These are phyloP conservation scores for Sceliomorpha sp. DNA, from an alignment of 2,888 invertebrate species.

Conservation along the genomic window DNA sequence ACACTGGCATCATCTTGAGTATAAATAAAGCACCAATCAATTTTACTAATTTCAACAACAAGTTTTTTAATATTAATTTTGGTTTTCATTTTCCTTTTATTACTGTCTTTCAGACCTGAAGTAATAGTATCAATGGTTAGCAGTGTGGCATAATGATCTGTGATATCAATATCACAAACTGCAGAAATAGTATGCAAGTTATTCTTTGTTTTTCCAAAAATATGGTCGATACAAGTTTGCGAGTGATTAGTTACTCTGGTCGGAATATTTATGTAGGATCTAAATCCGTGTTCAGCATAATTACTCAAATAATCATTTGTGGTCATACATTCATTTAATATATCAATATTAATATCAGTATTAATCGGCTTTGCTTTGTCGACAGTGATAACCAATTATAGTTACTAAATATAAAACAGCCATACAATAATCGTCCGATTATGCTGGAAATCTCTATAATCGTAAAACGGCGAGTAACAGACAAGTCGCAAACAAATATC, in stretches of 20 bases:
- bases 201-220: background rate
- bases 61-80: background rate
- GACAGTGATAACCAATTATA: too few species aligned
- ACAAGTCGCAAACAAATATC: slow-evolving; percentile 35
- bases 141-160: background rate
- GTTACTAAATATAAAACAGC: too few species aligned
- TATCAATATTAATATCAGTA: slow-evolving; percentile 10
- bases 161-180: too few species aligned
- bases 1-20: background rate
- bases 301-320: slow-evolving; percentile 1
- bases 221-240: slow-evolving; percentile 1
- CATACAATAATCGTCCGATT: too few species aligned
- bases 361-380: too few species aligned
- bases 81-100: background rate
- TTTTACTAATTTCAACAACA: background rate
- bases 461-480: too few species aligned
- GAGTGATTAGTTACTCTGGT: slow-evolving; percentile 1
- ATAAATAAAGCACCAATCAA: background rate
- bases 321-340: background rate
- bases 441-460: too few species aligned
- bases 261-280: slow-evolving; percentile 5
- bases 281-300: slow-evolving; percentile 1
- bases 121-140: background rate
- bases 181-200: background rate
- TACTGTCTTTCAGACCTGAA: background rate